Evolutionary conservation across 1,140 invertebrate species (phyloP).

Genomic region (Chrysoperla carnea): DNA sequence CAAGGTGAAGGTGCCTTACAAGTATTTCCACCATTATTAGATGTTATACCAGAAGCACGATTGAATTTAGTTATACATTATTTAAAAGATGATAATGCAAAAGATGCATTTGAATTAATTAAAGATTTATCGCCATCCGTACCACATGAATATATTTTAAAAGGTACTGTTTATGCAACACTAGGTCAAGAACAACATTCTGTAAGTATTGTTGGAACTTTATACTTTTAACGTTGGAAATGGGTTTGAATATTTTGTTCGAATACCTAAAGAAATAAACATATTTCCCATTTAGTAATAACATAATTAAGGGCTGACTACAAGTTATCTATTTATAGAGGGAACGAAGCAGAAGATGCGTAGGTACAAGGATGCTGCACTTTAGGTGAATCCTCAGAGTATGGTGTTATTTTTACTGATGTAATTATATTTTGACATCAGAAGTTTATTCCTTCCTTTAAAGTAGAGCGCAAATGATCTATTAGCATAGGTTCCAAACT

Average conservation of each 20-base stretch:
- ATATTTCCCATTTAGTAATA: neutral
- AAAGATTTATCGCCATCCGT: constrained; percentile 85
- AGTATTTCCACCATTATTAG: constrained; percentile 76
- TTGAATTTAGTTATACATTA: constrained; percentile 93
- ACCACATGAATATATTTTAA: constrained; percentile 91
- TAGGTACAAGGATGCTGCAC: too few species aligned
- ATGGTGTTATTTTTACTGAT: too few species aligned
- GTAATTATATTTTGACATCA: too few species aligned
- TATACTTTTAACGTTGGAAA: neutral
- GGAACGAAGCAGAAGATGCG: too few species aligned
- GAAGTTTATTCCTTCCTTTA: too few species aligned
- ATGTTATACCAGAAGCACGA: constrained; percentile 91
- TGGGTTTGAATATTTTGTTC: neutral
- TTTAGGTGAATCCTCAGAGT: too few species aligned
- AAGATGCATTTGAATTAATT: constrained; percentile 79
- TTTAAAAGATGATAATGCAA: constrained; percentile 76
- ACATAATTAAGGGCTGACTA: too few species aligned
- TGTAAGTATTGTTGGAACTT: constrained; percentile 31
- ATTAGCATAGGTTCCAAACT: too few species aligned
- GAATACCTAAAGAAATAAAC: neutral
- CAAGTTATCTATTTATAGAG: too few species aligned
- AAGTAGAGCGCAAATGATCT: too few species aligned
- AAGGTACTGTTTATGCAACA: constrained; percentile 88
- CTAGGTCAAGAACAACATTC: constrained; percentile 83
- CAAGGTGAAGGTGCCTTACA: constrained; percentile 86